phyloP scores from a whole-genome alignment of 2,113 vertebrate genomes.

The Cromileptes altivelis region DNA sequence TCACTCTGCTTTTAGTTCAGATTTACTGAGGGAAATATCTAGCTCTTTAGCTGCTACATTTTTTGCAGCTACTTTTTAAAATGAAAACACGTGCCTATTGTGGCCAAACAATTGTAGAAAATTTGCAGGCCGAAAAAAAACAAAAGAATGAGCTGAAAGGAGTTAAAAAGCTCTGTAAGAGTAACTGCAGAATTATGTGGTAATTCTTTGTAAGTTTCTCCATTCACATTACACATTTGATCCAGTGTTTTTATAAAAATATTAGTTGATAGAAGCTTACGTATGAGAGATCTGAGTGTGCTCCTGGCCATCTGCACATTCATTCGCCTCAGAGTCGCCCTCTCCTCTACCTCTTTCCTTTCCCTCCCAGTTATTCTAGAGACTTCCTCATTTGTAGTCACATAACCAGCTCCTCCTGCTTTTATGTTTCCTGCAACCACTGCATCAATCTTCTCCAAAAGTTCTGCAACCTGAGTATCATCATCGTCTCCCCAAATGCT shows the following conservation, averaged over 20 bases:
- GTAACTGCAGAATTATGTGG: background rate
- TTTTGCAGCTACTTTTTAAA: background rate
- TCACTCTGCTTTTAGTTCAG: background rate
- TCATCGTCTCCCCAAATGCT: slow-evolving; percentile 37
- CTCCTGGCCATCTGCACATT: slow-evolving; percentile 24
- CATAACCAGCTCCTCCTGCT: slow-evolving; percentile 28
- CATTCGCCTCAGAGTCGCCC: background rate
- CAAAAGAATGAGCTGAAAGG: background rate
- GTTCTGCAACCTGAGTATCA: slow-evolving; percentile 34
- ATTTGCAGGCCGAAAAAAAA: background rate
- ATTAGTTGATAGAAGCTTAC: slow-evolving; percentile 20
- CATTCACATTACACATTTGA: background rate
- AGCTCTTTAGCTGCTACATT: too few relatives aligned
- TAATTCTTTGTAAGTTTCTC: background rate
- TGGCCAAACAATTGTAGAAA: background rate
- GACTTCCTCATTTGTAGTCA: slow-evolving; percentile 11
- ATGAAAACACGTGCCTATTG: background rate
- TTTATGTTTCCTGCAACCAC: slow-evolving; percentile 31
- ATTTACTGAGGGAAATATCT: background rate
- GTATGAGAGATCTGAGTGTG: slow-evolving; percentile 38
- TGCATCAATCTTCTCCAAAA: slow-evolving; percentile 47
- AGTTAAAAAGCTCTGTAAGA: background rate
- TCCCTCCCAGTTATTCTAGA: background rate
- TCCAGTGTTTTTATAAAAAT: background rate
- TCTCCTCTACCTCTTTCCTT: slow-evolving; percentile 34